These are phyloP conservation scores for Globodera ellingtonae DNA, from an alignment of 1,140 invertebrate genomes.

Conservation along the genomic window DNA sequence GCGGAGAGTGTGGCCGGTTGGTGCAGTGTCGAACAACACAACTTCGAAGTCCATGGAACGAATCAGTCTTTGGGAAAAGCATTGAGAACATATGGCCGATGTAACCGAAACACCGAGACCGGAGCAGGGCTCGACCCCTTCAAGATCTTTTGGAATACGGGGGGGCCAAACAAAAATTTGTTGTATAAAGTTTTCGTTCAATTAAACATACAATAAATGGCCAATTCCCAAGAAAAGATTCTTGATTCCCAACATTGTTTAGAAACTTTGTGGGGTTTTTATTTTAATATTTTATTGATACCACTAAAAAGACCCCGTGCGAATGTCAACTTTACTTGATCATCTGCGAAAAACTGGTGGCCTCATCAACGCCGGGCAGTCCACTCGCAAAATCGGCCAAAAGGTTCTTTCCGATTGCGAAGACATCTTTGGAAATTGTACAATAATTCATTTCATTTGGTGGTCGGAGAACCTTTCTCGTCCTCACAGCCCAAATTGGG, in stretches of 20 bases:
- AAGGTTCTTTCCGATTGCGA: constrained; percentile 78
- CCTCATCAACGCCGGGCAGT: constrained; percentile 97
- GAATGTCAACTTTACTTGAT: constrained; percentile 76
- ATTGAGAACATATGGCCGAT: too few relatives aligned
- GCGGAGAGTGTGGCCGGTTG: constrained; percentile 96
- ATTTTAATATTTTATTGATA: too few relatives aligned
- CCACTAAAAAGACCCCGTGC: too few relatives aligned
- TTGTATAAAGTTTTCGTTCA: too few relatives aligned
- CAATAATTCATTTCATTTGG: background rate
- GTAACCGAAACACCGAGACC: too few relatives aligned
- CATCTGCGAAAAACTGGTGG: constrained; percentile 99
- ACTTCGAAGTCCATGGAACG: constrained; percentile 98
- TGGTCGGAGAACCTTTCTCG: constrained; percentile 23
- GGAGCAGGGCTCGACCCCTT: too few relatives aligned
- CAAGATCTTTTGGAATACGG: too few relatives aligned
- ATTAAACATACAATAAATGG: too few relatives aligned
- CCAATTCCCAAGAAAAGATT: too few relatives aligned
- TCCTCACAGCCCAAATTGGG: constrained; percentile 83
- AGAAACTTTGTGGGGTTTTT: constrained; percentile 24
- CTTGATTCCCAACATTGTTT: too few relatives aligned
- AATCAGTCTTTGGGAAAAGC: constrained; percentile 74
- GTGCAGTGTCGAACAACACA: constrained; percentile 99
- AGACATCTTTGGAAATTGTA: constrained; percentile 58
- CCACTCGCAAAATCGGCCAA: constrained; percentile 92
- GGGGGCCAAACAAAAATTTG: too few relatives aligned